Evolutionary conservation across 2,797 vertebrate species (phyloP).

Genomic region (Capromys pilorides): DNA sequence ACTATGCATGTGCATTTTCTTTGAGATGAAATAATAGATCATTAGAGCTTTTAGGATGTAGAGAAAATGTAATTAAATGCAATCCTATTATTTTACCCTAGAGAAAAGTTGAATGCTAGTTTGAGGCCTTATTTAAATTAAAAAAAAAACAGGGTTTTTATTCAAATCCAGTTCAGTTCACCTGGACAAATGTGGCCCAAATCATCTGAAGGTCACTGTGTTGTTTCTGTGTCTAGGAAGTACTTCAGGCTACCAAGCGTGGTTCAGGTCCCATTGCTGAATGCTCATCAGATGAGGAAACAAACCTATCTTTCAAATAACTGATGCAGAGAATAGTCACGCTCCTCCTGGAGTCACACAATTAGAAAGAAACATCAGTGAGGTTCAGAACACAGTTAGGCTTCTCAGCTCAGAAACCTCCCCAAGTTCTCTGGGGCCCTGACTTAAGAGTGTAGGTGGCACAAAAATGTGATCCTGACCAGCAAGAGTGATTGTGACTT

Average conservation of each 20-base stretch:
- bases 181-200: neutral
- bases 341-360: neutral
- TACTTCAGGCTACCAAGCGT: neutral
- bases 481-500: neutral
- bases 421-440: neutral
- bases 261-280: neutral
- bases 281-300: neutral
- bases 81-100: neutral
- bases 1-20: neutral
- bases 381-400: neutral
- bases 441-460: neutral
- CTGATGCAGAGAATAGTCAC: neutral
- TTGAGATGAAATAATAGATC: neutral
- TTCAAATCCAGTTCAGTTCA: neutral
- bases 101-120: neutral
- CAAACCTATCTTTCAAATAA: neutral
- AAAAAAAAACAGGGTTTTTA: neutral
- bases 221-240: neutral
- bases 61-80: neutral
- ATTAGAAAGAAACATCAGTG: neutral
- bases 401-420: neutral
- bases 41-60: neutral
- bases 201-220: neutral
- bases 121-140: neutral
- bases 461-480: neutral